Conservation (phyloP, 2,888 invertebrate genomes). For the Nebria brevicollis region DNA sequence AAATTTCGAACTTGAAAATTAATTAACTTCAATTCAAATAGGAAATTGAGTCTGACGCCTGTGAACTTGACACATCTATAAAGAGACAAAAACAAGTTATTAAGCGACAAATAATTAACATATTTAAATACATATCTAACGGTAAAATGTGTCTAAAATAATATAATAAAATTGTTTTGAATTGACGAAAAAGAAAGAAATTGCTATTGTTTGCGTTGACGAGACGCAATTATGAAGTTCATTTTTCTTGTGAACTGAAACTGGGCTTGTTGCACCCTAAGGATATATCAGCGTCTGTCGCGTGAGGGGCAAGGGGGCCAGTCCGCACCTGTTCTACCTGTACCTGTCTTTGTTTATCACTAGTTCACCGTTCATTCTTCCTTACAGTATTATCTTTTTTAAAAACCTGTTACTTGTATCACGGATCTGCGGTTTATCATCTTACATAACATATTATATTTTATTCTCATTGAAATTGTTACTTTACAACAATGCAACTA, state of each 20-base stretch:
- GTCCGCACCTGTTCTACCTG: constrained; percentile 30
- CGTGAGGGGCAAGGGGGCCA: background rate
- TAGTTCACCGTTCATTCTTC: constrained; percentile 9
- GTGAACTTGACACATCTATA: background rate
- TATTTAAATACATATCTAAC: background rate
- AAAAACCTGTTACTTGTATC: constrained; percentile 24
- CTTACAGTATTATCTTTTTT: background rate
- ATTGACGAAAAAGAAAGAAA: background rate
- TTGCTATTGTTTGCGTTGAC: background rate
- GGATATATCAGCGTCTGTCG: background rate
- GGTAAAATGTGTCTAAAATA: background rate
- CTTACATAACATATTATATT: constrained; percentile 26
- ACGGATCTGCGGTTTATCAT: constrained; percentile 25
- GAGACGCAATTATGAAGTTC: background rate
- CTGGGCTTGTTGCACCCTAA: constrained; percentile 3
- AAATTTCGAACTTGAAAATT: background rate
- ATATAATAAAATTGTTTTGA: background rate
- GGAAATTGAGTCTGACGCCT: constrained; percentile 1
- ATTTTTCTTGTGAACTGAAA: constrained; percentile 12
- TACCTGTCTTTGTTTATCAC: constrained; percentile 24
- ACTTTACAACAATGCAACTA: background rate
- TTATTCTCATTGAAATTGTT: background rate
- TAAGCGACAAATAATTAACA: background rate
- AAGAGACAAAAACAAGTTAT: background rate
- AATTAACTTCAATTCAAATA: background rate